Conservation (phyloP, 2,888 invertebrate genomes). For the Axea sp. region DNA sequence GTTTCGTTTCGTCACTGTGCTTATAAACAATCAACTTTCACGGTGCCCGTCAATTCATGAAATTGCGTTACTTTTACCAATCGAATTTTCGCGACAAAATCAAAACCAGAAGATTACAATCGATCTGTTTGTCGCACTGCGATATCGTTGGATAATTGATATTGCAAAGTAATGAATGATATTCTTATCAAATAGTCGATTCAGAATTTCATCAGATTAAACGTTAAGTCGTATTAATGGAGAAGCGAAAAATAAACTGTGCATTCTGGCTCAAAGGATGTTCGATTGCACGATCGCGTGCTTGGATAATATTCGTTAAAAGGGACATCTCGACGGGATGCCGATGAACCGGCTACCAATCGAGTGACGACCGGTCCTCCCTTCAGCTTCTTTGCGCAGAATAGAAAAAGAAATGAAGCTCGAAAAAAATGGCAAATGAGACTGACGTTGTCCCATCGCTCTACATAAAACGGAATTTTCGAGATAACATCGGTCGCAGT, state of each 20-base stretch:
- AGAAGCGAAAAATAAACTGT: slow-evolving; percentile 8
- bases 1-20: too few relatives aligned
- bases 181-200: background rate
- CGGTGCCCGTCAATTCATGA: too few relatives aligned
- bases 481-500: slow-evolving; percentile 18
- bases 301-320: slow-evolving; percentile 75
- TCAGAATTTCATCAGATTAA: background rate
- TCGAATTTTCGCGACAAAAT: too few relatives aligned
- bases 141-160: too few relatives aligned
- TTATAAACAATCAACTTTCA: too few relatives aligned
- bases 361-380: slow-evolving; percentile 45
- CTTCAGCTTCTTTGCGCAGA: background rate
- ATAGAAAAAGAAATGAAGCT: slow-evolving; percentile 12
- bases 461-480: slow-evolving; percentile 42
- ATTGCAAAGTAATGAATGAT: background rate
- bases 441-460: slow-evolving; percentile 55
- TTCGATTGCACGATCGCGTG: slow-evolving; percentile 68
- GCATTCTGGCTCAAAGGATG: slow-evolving; percentile 42
- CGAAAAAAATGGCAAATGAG: slow-evolving; percentile 56
- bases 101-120: too few relatives aligned
- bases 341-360: slow-evolving; percentile 67
- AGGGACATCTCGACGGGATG: slow-evolving; percentile 64
- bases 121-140: too few relatives aligned
- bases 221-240: background rate
- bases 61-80: too few relatives aligned